Evolutionary conservation across 2,113 vertebrate genomes (phyloP).

Genomic region (Cyprinodon brontotheroides): DNA sequence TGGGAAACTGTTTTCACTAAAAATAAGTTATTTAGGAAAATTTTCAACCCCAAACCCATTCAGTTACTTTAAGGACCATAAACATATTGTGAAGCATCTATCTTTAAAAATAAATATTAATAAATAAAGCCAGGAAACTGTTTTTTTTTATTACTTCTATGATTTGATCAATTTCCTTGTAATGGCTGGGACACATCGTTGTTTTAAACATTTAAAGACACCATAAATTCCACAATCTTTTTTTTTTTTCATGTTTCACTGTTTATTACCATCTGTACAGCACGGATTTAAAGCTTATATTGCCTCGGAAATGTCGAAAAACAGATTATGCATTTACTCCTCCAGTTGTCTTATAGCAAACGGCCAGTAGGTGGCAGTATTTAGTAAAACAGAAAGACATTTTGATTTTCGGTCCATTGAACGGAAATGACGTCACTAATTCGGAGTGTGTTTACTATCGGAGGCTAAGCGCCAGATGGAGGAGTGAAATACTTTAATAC

Average conservation of each 20-base stretch:
- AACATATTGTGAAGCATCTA: not conserved
- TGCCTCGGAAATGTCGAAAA: not conserved
- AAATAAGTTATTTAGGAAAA: not conserved
- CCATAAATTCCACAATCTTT: not conserved
- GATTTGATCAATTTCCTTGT: not conserved
- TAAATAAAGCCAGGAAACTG: too few species aligned
- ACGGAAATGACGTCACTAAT: constrained; percentile 44
- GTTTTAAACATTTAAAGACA: not conserved
- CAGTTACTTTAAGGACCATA: not conserved
- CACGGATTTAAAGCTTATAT: not conserved
- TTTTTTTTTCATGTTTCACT: not conserved
- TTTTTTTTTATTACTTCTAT: not conserved
- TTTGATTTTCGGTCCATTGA: not conserved
- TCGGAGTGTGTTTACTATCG: constrained; percentile 44
- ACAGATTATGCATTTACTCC: not conserved
- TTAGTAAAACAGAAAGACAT: fast-evolving
- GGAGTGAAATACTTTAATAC: not conserved
- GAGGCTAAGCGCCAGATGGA: not conserved
- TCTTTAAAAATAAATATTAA: not conserved
- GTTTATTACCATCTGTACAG: not conserved
- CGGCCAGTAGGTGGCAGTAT: constrained; percentile 8
- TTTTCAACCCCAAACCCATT: not conserved
- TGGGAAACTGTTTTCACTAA: too few species aligned
- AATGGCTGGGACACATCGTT: not conserved
- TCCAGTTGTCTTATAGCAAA: not conserved